Base-by-base conservation (phyloP, 37 sponge, comb jelly and placozoan species). In the Haliclona indistincta region DNA sequence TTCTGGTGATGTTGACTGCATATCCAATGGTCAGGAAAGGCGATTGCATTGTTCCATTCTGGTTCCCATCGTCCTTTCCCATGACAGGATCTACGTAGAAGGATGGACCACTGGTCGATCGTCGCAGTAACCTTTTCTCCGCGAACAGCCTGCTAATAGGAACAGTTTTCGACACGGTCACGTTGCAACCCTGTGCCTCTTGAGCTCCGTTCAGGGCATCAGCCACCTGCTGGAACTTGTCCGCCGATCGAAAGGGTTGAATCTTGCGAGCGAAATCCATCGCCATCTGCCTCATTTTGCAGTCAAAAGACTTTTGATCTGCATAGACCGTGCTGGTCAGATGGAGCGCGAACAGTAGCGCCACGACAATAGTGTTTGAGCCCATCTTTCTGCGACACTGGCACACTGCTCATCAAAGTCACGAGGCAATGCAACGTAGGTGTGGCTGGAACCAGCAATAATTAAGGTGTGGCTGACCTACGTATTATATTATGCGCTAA, bases 181-280 rank as follows among this genome's bases (percentile, higher is more conserved):
- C 79, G 53, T 63, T 85, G 63, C 76, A 74, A 36, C 28, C 20
- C 63, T 74, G 76, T 37, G 76, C 63, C 29, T 56, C 62, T 73
- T 65, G 56, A 30, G 86, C 78, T 34, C 86, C 86, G 62, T 85
- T 78, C 52, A 74, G 54, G 10, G 76, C 76, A 45, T 74, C 76
- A 34, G 76, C 76, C 10, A 74, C 17, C 25, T 74, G 63, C 34
- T 74, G 76, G 43, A 74, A 74, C 34, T 85, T 60, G 22, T 22
- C 15, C 36, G 68, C 67, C 0, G 86, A 65, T 33, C 76, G 63
- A n/a, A 62, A 32, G 5, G 76, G 76, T 25, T 74, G 76, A 13
- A 74, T 62, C 58, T 74, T 74, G 8, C 40, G 8, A 19, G 76
- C 76, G 28, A 30, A 74, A 5, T 74, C 64, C 30, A 74, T 33